Conservation (phyloP, 1,140 invertebrate species). For the Drosophila elegans region DNA sequence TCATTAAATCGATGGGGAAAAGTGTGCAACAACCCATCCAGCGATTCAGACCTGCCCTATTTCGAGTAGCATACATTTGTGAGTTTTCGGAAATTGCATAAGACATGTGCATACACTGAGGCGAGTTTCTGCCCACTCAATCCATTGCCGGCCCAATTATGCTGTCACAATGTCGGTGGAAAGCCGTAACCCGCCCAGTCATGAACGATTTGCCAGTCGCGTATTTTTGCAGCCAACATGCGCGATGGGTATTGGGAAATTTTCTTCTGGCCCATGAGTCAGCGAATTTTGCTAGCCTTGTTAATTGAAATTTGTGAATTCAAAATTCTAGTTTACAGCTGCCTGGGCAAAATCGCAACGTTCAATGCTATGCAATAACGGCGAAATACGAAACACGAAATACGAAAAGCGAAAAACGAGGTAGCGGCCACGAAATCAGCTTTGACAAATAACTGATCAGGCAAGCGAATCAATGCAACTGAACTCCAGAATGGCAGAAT, state of each 20-base stretch:
- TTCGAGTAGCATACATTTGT: constrained; percentile 59
- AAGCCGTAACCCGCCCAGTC: constrained; percentile 25
- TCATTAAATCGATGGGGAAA: background rate
- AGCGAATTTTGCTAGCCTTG: constrained; percentile 60
- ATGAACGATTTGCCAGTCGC: constrained; percentile 33
- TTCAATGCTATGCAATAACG: constrained; percentile 22
- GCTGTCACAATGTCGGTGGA: constrained; percentile 46
- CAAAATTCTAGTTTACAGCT: constrained; percentile 71
- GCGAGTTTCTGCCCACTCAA: constrained; percentile 3
- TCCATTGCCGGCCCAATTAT: constrained; percentile 36
- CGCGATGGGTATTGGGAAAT: constrained; percentile 13
- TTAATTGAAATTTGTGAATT: constrained; percentile 79
- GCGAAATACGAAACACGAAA: constrained; percentile 1
- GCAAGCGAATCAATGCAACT: constrained; percentile 36
- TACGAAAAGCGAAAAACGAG: background rate
- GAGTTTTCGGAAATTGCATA: constrained; percentile 47
- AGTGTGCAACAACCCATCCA: no score
- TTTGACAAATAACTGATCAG: constrained; percentile 56
- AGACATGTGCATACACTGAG: constrained; percentile 15
- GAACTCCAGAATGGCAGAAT: constrained; percentile 2
- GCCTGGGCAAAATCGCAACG: constrained; percentile 47
- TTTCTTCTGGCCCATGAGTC: constrained; percentile 49
- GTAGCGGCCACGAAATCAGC: constrained; percentile 21
- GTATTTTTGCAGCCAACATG: constrained; percentile 36
- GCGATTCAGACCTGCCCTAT: constrained; percentile 1